Base-by-base conservation (phyloP, 2,888 invertebrate genomes). In the Epistrophe grossulariae region DNA sequence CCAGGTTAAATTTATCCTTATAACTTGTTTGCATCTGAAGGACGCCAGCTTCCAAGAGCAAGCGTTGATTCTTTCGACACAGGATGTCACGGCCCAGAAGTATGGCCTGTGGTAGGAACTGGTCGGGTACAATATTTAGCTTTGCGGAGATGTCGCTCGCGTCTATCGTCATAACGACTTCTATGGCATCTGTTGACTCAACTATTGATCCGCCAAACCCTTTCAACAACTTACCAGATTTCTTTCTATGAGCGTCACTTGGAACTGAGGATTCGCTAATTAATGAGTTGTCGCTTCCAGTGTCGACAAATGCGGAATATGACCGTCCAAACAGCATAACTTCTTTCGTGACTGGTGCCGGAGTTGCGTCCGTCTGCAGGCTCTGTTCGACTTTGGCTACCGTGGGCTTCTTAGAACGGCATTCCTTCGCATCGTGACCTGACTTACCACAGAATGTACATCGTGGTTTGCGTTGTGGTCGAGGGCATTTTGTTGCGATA, bases 201-300 rank as follows among this genome's bases (percentile, higher is more conserved):
- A 89, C 85, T 1, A 68, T 35, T 7, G 77, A 57, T 43, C 82
- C 88, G 5, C 88, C 85, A 45, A 89, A 88, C 35, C 81, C 88
- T 72, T 78, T 79, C 35, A 88, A 62, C 1, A 24, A 50, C 17
- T 74, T 89, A 7, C 38, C 8, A 8, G 60, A 60, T 45, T 17
- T 28, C 17, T 13, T 17, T 10, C 64, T 45, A 24, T 1, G 4
- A 6, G 38, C 59, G 1, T 70, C 24, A 15, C 19, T 43, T n/a
- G 84, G 74, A 3, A 71, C 66, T 35, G 35, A 45, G 19, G 83
- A 80, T 24, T 87, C 59, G 0, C 38, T 57, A 24, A 88, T 88
- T 10, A 83, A 19, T 2, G 81, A 80, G 38, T 80, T 59, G 19
- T 84, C 76, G 38, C 87, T 88, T 13, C 84, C 87, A 1, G 80